phyloP scores from a whole-genome alignment of 2,797 vertebrate genomes.

The Pseudomugil gertrudae region DNA sequence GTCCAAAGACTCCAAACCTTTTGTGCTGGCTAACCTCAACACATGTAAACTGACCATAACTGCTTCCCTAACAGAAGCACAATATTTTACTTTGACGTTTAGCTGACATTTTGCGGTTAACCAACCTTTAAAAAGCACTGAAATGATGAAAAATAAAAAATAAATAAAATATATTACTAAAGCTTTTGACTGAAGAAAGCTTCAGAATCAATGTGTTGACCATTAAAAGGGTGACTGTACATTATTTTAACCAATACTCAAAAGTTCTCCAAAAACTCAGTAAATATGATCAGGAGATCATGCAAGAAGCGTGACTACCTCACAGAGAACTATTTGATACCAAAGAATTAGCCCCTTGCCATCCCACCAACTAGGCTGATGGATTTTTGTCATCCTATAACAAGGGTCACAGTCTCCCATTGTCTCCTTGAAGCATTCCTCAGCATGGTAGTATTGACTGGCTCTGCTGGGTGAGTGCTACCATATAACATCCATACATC shows the following conservation, averaged over 20 bases:
- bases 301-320: neutral
- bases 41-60: too few relatives aligned
- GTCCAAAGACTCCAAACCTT: too few relatives aligned
- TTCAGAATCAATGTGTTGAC: too few relatives aligned
- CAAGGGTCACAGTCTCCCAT: conserved; percentile 69
- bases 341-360: neutral
- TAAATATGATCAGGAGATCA: neutral
- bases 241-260: neutral
- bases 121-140: neutral
- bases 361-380: conserved; percentile 22
- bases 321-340: neutral
- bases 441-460: conserved; percentile 66
- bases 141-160: neutral
- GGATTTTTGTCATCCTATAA: conserved; percentile 71
- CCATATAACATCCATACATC: conserved; percentile 79
- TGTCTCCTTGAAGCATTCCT: conserved; percentile 61
- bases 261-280: neutral
- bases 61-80: too few relatives aligned
- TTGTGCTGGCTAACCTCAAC: too few relatives aligned
- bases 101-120: too few relatives aligned
- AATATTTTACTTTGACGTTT: too few relatives aligned
- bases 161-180: neutral
- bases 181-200: neutral
- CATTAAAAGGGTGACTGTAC: neutral
- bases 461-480: conserved; percentile 69